Conservation (phyloP, 2,797 vertebrate species). For the Thamnophis elegans region DNA sequence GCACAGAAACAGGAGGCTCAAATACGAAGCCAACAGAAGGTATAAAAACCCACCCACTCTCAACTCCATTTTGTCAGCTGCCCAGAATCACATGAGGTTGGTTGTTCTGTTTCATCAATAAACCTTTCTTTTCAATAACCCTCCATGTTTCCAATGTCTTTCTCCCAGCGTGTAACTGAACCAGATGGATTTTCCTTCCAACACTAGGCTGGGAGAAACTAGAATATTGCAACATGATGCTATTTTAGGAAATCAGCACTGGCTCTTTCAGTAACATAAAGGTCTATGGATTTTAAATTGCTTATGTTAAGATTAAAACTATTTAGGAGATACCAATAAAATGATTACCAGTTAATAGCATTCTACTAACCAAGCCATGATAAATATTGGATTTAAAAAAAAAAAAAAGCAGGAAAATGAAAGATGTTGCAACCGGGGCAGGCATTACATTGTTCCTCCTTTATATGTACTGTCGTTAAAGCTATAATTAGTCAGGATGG, state of each 20-base stretch:
- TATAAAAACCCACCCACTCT: too few species aligned
- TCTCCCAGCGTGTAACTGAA: too few species aligned
- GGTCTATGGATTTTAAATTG: too few species aligned
- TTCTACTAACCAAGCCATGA: conserved; percentile 2
- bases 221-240: background rate
- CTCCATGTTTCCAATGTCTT: too few species aligned
- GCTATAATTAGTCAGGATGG: conserved; percentile 67
- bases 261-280: background rate
- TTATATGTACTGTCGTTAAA: conserved; percentile 55
- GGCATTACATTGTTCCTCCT: background rate
- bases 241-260: background rate
- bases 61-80: too few species aligned
- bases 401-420: conserved; percentile 31
- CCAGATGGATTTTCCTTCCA: too few species aligned
- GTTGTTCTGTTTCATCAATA: too few species aligned
- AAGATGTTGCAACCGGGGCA: conserved; percentile 8
- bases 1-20: too few species aligned
- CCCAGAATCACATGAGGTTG: too few species aligned
- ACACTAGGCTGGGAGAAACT: background rate
- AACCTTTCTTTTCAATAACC: too few species aligned
- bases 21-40: too few species aligned
- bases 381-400: conserved; percentile 35
- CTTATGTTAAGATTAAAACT: background rate
- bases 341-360: background rate
- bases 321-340: background rate